Base-by-base conservation (phyloP, 2,888 invertebrate species). In the Leptopilina syphax region DNA sequence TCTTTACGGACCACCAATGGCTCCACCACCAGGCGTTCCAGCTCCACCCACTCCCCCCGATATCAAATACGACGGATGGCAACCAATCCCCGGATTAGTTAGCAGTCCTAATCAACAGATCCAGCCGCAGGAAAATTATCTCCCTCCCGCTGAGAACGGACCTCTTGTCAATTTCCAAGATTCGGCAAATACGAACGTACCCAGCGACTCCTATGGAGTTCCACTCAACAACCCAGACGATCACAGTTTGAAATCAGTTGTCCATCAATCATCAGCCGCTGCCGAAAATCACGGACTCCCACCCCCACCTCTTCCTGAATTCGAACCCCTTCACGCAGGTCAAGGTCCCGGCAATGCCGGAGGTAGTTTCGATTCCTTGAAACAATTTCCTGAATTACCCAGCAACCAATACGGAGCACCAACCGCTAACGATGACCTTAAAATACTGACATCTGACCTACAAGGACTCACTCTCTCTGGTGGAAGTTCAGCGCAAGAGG, bases 11-110 rank as follows among this genome's bases (percentile, higher is more conserved):
- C 95, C 95, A 3, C 94, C 94, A 0, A 93, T 93, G 65, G 94
- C 94, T 0, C 95, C 95, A 1, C 95, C 95, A 84, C 95, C 95
- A 1, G 95, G 96, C 44, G 94, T 94, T 1, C 95, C 95, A 65
- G 96, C 95, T 0, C 96, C 96, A 0, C 96, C 96, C 0, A 96
- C 96, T 1, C 96, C 95, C 7, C 95, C 96, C 6, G 94, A 95
- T 89, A 94, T 96, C 54, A 93, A 96, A 77, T 97, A 97, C 87
- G 97, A 97, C 85, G 97, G 97, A 44, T 97, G 97, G 97, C 96
- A 95, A 88, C 97, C 97, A 27, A 97, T 97, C 81, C 95, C 96
- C 9, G 96, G 96, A 0, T 94, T 95, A 0, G 90, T 92, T 85
- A 89, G 77, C 86, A 86, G 82, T 66, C 87, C 89, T 7, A 77